Percentiles rank a stretch among this genome's conserved stretches.
These are phyloP conservation scores for Coregonus suidteri DNA, from an alignment of 2,797 vertebrate genomes.

Conservation along the genomic window DNA sequence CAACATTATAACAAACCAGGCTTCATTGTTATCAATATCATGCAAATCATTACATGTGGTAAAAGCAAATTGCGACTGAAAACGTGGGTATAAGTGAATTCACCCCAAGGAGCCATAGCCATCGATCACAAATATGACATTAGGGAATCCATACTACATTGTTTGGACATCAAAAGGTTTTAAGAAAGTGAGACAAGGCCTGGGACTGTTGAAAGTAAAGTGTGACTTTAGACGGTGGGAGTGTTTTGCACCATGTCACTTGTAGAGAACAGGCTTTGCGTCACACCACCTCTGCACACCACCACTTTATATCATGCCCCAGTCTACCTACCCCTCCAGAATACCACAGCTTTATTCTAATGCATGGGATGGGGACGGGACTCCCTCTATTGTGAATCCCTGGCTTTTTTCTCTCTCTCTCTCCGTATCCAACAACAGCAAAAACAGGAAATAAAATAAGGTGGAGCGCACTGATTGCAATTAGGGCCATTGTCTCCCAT, in stretches of 20 bases:
- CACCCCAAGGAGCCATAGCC: background rate
- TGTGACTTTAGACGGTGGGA: constrained; percentile 59
- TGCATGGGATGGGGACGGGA: background rate
- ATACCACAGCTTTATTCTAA: constrained; percentile 1
- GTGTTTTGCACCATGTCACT: constrained; percentile 52
- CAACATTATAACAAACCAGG: no score
- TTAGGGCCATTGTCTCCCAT: constrained; percentile 75
- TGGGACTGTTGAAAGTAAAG: constrained; percentile 54
- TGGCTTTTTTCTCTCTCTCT: constrained; percentile 13
- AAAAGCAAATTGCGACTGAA: no score
- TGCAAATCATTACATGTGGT: no score
- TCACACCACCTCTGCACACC: constrained; percentile 20
- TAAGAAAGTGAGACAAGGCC: constrained; percentile 44
- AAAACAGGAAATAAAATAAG: constrained; percentile 56
- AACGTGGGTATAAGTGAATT: no score
- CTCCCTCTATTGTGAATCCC: background rate
- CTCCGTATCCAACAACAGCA: constrained; percentile 26
- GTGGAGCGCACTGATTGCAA: constrained; percentile 73
- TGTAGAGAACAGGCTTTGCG: constrained; percentile 40
- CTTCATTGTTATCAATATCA: no score
- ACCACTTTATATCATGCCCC: constrained; percentile 21
- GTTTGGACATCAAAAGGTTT: constrained; percentile 59
- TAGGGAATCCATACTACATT: constrained; percentile 14
- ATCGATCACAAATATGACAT: constrained; percentile 17
- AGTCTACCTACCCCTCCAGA: background rate